Evolutionary conservation across 2,888 invertebrate species (phyloP).

Genomic region (Unio delphinus): DNA sequence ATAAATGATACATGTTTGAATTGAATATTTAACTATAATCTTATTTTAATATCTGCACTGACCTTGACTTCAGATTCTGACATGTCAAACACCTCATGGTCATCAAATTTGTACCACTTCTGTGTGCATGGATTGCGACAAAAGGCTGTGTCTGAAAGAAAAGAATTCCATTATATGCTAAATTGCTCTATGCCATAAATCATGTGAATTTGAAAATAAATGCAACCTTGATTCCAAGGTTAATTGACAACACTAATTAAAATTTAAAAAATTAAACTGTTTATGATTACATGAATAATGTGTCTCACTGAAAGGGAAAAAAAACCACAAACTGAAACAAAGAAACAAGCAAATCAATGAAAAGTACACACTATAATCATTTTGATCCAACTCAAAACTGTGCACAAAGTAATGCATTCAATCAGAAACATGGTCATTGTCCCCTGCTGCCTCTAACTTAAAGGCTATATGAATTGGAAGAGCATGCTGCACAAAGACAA

Average conservation of each 20-base stretch:
- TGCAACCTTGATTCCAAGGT: too few relatives aligned
- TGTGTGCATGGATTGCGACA: slow-evolving; percentile 79
- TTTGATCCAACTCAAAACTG: too few relatives aligned
- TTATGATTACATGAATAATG: neutral
- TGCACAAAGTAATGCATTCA: too few relatives aligned
- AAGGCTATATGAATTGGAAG: too few relatives aligned
- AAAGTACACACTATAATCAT: too few relatives aligned
- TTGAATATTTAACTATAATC: neutral
- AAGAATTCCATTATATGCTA: neutral
- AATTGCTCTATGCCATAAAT: neutral
- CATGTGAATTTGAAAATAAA: neutral
- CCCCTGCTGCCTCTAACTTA: too few relatives aligned
- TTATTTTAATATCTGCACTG: slow-evolving; percentile 6
- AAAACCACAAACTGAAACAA: too few relatives aligned
- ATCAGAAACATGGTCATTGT: too few relatives aligned
- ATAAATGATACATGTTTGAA: too few relatives aligned
- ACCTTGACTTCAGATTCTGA: slow-evolving; percentile 69
- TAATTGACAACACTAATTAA: neutral
- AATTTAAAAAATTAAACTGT: neutral
- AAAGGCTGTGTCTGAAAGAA: slow-evolving; percentile 82
- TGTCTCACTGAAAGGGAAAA: too few relatives aligned
- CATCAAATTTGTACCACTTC: slow-evolving; percentile 92
- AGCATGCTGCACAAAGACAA: too few relatives aligned
- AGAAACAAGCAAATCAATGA: too few relatives aligned
- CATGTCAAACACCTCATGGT: slow-evolving; percentile 85